Evolutionary conservation across 2,113 vertebrate species (phyloP).

Genomic region (Nestor notabilis): DNA sequence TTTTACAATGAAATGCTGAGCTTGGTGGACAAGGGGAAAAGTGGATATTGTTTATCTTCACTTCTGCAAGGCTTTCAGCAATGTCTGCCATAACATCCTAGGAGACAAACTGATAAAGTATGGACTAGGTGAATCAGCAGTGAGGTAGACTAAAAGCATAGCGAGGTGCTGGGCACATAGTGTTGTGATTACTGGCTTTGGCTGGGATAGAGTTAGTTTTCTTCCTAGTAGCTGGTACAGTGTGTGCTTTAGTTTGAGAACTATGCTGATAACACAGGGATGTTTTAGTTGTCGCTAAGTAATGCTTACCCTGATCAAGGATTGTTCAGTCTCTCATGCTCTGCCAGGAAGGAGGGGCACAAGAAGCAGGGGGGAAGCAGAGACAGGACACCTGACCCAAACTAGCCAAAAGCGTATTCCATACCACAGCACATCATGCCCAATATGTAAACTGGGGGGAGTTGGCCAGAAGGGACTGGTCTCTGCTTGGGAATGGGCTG

Average conservation of each 20-base stretch:
- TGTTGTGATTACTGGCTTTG: background rate
- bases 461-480: background rate
- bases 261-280: background rate
- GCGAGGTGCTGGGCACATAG: background rate
- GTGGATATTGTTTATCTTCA: background rate
- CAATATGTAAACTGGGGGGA: background rate
- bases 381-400: background rate
- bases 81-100: background rate
- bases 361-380: background rate
- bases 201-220: background rate
- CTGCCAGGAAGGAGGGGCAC: background rate
- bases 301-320: background rate
- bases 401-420: background rate
- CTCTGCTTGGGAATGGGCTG: background rate
- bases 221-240: background rate
- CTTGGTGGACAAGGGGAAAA: background rate
- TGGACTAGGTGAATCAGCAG: background rate
- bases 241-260: background rate
- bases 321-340: background rate
- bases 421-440: background rate
- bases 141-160: background rate
- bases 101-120: background rate
- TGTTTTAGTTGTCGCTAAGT: background rate
- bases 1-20: background rate
- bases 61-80: background rate